Base-by-base conservation (phyloP, 2,797 vertebrate species). In the Chloroceryle amazona region DNA sequence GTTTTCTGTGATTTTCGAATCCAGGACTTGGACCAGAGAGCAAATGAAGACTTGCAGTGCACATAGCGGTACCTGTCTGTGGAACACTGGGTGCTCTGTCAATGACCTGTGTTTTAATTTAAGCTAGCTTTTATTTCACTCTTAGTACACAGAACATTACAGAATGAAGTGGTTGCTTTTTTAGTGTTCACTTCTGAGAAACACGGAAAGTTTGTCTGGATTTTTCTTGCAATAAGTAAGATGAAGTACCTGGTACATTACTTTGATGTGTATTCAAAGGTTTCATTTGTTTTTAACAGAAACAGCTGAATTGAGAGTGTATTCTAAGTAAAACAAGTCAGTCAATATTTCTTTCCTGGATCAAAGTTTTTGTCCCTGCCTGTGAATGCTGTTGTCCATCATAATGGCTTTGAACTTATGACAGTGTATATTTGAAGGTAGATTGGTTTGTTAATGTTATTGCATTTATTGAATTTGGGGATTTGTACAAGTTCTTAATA, bases 181-280 rank as follows among this genome's bases (percentile, higher is more conserved):
- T 86, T 75, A 81, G 33, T 29, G 41, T 83, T 96, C 19, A 7
- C 74, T 90, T 90, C 65, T 86, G 87, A 92, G 84, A 91, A 73
- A 63, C 39, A 90, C 76, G 82, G 79, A 96, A 92, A 92, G 82
- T 62, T 68, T 93, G 65, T 92, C 88, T 91, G 87, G 29, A 47
- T 88, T 95, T 97, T 90, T 62, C 47, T 60, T 92, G 46, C 91
- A 70, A 4, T 71, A 70, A 91, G 86, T 80, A 29, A 93, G 75
- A 87, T 76, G 28, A 86, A 84, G 83, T 93, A 87, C 92, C 86
- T 91, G 91, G 86, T 52, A 90, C 58, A 3, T 63, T 37, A 70
- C 95, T 97, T 93, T 97, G 78, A 95, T 97, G 87, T 94, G 28
- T 67, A 93, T 94, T 97, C 86, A 76, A 84, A 96, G 95, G 63